Percentiles rank a stretch among this genome's conserved stretches.
These are phyloP conservation scores for Chromobotia macracanthus DNA, from an alignment of 2,797 vertebrate genomes.

Conservation along the genomic window DNA sequence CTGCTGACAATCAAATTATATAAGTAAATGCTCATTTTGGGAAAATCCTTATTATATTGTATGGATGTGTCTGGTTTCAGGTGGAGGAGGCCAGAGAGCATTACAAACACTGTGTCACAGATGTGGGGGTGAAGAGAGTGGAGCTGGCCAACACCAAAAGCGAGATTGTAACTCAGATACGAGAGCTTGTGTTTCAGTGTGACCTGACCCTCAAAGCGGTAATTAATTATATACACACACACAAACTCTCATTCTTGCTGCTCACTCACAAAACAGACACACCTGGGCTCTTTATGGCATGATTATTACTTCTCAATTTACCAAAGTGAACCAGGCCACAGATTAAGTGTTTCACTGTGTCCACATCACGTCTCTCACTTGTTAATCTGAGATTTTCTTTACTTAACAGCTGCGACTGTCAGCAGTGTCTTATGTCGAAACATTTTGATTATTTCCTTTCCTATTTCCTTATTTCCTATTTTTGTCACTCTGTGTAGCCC, in stretches of 20 bases:
- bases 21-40: too few relatives aligned
- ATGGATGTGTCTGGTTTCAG: slow-evolving; percentile 68
- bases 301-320: not conserved
- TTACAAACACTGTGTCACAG: slow-evolving; percentile 86
- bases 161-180: slow-evolving; percentile 88
- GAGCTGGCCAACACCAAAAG: slow-evolving; percentile 89
- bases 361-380: not conserved
- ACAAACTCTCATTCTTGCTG: not conserved
- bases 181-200: slow-evolving; percentile 93
- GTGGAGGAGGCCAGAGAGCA: slow-evolving; percentile 91
- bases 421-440: not conserved
- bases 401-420: not conserved
- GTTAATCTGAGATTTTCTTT: not conserved
- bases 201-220: slow-evolving; percentile 98
- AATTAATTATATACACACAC: slow-evolving; percentile 64
- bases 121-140: slow-evolving; percentile 85
- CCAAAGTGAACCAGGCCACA: slow-evolving; percentile 10
- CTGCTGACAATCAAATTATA: too few relatives aligned
- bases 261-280: not conserved
- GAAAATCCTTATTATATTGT: slow-evolving; percentile 42
- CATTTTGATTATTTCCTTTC: not conserved
- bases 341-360: not conserved
- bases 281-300: slow-evolving; percentile 8
- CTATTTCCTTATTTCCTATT: not conserved
- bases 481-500: not conserved